Percentiles rank a stretch among this genome's conserved stretches.
Conservation (phyloP, 2,113 vertebrate genomes). For the Engystomops pustulosus region DNA sequence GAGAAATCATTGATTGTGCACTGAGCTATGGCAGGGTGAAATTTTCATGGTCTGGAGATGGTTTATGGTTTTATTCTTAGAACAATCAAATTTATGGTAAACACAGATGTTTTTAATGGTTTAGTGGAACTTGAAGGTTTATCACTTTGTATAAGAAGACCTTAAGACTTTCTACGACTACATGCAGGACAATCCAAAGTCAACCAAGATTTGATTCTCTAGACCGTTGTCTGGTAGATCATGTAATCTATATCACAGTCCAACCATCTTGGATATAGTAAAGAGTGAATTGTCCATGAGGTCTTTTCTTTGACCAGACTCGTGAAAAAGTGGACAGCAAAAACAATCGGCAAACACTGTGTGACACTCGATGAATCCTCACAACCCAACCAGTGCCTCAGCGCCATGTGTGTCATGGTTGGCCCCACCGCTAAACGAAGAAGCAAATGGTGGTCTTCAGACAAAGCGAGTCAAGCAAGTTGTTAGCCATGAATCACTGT, state of each 20-base stretch:
- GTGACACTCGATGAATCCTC: too few relatives aligned
- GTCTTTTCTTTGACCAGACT: neutral
- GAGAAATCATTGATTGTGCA: neutral
- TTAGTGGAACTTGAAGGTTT: too few relatives aligned
- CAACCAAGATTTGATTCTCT: neutral
- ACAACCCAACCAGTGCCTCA: too few relatives aligned
- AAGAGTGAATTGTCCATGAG: neutral
- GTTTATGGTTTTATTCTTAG: neutral
- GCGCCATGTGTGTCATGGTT: too few relatives aligned
- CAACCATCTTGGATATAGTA: neutral
- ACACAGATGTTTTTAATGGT: too few relatives aligned
- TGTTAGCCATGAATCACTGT: too few relatives aligned
- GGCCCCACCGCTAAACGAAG: too few relatives aligned
- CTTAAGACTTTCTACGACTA: neutral
- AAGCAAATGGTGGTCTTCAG: too few relatives aligned
- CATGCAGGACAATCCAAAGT: neutral
- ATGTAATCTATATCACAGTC: neutral
- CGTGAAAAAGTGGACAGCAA: neutral
- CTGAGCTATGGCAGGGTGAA: neutral
- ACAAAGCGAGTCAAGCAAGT: too few relatives aligned
- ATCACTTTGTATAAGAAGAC: neutral
- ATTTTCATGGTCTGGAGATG: neutral
- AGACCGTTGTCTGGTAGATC: neutral
- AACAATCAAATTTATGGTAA: neutral
- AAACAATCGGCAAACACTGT: too few relatives aligned